These are phyloP conservation scores for Suillia variegata DNA, from an alignment of 2,888 invertebrate genomes.

Conservation along the genomic window DNA sequence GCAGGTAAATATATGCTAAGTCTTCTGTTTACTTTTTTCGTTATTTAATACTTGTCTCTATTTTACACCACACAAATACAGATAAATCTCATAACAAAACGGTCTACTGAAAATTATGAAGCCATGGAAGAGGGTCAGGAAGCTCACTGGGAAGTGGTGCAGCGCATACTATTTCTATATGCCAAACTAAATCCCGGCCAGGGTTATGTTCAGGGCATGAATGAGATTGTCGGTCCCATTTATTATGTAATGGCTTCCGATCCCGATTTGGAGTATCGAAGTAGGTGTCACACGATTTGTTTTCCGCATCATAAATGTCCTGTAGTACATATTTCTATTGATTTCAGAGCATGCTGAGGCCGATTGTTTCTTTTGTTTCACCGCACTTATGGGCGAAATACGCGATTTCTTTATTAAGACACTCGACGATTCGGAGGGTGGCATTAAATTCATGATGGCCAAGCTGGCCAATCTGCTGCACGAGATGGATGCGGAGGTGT, in stretches of 20 bases:
- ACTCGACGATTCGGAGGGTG: constrained; percentile 89
- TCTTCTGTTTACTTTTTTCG: neutral
- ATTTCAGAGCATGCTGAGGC: constrained; percentile 88
- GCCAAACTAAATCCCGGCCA: constrained; percentile 98
- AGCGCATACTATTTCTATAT: constrained; percentile 94
- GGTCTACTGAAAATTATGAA: constrained; percentile 80
- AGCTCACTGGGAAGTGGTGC: constrained; percentile 98
- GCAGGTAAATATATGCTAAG: constrained; percentile 3
- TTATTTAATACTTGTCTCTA: constrained; percentile 11
- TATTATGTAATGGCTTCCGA: constrained; percentile 97
- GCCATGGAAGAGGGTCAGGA: constrained; percentile 89
- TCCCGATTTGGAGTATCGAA: constrained; percentile 76
- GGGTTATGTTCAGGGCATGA: constrained; percentile 97
- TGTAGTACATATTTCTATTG: neutral
- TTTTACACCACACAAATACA: constrained; percentile 41
- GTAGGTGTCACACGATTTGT: constrained; percentile 63
- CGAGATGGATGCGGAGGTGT: constrained; percentile 77
- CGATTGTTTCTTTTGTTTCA: constrained; percentile 98
- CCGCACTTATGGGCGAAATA: constrained; percentile 96
- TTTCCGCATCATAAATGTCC: constrained; percentile 1
- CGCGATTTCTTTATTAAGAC: constrained; percentile 96
- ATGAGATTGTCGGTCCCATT: constrained; percentile 98
- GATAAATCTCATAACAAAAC: constrained; percentile 75
- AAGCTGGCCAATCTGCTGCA: constrained; percentile 78
- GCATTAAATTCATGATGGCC: constrained; percentile 90